Base-by-base conservation (phyloP, 2,888 invertebrate genomes). In the Tinea semifulvella region DNA sequence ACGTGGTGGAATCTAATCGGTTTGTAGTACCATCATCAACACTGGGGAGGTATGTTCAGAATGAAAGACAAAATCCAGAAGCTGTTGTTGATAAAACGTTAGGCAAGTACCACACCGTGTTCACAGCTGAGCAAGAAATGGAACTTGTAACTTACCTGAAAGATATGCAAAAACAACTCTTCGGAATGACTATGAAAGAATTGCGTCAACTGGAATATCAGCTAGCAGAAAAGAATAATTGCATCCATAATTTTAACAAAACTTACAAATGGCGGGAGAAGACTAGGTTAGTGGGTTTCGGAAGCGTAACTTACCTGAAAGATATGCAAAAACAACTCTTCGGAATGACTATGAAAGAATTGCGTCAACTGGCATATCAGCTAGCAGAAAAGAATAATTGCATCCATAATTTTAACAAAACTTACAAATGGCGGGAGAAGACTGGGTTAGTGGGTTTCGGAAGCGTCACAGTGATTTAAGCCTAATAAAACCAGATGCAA, bases 391-490 rank as follows among this genome's bases (percentile, higher is more conserved):
- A 42, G 19, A 39, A n/a, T n/a, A n/a, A n/a, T n/a, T n/a, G n/a
- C n/a, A n/a, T n/a, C n/a, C n/a, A 20, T 17, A 39, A 17, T 13
- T 20, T 18, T 13, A 20, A 17, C 18, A 18, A 39, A 13, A 16
- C 18, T 10, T 18, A 39, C 20, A 20, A n/a, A n/a, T n/a, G n/a
- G 47, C 49, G 28, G 43, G 49, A 17, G 47, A 43, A 14, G 38
- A 26, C 7, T 53, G 53, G 51, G 10, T 51, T 25, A 47, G 50
- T 47, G 46, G 45, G 6, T 53, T 53, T 17, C 19, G 52, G 19
- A 52, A 38, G 27, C 50, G 50, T 44, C 50, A 52, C 44, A 46
- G 45, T 43, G 48, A 48, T 49, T 52, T 50, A 47, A 43, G 48
- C 13, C 43, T 50, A 22, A 42, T 50, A 11, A 48, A 51, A 19